A percentile compares a stretch with the other conserved stretches of the same genome.
Evolutionary conservation across 2,888 invertebrate genomes (phyloP).

Genomic region (Biston stratarius): DNA sequence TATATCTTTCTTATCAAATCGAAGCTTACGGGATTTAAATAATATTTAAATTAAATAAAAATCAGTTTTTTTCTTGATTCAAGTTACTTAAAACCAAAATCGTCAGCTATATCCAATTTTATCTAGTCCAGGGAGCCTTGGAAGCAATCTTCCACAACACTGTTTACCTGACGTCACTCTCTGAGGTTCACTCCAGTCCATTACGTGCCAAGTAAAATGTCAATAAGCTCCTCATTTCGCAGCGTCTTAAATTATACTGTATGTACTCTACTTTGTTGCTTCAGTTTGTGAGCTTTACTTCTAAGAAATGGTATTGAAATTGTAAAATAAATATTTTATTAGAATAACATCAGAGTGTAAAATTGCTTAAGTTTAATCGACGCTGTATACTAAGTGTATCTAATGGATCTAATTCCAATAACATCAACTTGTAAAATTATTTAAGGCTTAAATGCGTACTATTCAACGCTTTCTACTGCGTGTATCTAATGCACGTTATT

Average conservation of each 20-base stretch:
- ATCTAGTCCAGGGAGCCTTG: neutral
- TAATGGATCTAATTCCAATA: no score
- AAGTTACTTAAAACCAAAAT: neutral
- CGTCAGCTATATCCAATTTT: conserved; percentile 1
- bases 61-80: no score
- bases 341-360: no score
- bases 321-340: neutral
- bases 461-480: no score
- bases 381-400: no score
- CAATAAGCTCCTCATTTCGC: conserved; percentile 39
- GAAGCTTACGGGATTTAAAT: no score
- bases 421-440: no score
- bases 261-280: conserved; percentile 24
- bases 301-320: neutral
- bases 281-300: neutral
- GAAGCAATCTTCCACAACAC: conserved; percentile 28
- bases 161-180: conserved; percentile 34
- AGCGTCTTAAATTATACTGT: conserved; percentile 27
- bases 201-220: conserved; percentile 38
- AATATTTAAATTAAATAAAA: no score
- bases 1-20: no score
- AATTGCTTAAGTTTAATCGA: no score
- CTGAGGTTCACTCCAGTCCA: conserved; percentile 21
- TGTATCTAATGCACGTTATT: no score
- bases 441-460: no score